A percentile compares a stretch with the other conserved stretches of the same genome.
Conservation (phyloP, 2,797 vertebrate genomes). For the Rhinoraja longicauda region DNA sequence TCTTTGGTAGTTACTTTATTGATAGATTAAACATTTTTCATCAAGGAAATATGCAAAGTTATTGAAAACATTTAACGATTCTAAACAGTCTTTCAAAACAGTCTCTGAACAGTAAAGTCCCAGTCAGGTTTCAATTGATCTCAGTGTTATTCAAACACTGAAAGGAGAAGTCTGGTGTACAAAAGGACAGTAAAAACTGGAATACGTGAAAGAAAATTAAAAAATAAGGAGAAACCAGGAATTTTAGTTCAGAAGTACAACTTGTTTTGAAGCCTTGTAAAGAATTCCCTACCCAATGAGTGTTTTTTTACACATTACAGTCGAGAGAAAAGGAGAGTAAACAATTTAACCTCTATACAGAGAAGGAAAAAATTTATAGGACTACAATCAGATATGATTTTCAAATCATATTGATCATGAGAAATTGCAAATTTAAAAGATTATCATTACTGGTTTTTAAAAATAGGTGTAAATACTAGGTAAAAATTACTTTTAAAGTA, state of each 20-base stretch:
- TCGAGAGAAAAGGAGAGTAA: background rate
- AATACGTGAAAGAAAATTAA: background rate
- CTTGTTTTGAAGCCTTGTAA: no score
- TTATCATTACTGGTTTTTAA: background rate
- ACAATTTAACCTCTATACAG: background rate
- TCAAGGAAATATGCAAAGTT: background rate
- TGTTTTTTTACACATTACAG: no score
- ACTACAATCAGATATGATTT: background rate
- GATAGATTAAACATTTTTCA: background rate
- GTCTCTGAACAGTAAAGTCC: background rate
- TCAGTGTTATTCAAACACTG: background rate
- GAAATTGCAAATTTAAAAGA: background rate
- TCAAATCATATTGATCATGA: background rate
- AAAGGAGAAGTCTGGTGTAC: background rate
- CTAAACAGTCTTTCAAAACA: background rate
- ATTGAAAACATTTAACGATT: background rate
- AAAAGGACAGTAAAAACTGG: background rate
- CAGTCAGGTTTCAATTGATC: background rate
- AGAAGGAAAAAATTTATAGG: background rate
- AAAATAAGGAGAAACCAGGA: background rate
- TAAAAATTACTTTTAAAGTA: background rate
- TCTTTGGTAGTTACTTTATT: background rate
- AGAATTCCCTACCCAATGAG: background rate
- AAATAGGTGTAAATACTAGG: background rate
- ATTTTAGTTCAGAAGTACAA: background rate